A percentile compares a stretch with the other conserved stretches of the same genome.
These are phyloP conservation scores for Drosophila equinoxialis DNA, from an alignment of 1,140 invertebrate species.

Conservation along the genomic window DNA sequence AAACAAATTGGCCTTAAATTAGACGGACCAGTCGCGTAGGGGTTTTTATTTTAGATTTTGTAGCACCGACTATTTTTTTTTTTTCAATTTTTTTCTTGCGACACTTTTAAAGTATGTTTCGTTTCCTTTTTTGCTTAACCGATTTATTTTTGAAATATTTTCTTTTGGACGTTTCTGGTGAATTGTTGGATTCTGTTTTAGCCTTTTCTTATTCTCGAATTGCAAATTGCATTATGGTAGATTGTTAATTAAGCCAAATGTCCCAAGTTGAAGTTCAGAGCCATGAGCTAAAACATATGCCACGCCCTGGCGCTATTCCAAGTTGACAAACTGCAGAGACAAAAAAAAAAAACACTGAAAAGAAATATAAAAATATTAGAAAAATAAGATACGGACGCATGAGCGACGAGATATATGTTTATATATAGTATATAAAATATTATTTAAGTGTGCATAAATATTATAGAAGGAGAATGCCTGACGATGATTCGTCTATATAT, in stretches of 20 bases:
- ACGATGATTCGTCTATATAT: slow-evolving; percentile 46
- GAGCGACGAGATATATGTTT: slow-evolving; percentile 7
- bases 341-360: slow-evolving; percentile 28
- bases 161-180: background rate
- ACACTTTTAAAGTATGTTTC: slow-evolving; percentile 4
- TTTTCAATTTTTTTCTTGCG: slow-evolving; percentile 9
- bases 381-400: background rate
- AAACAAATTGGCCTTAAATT: slow-evolving; percentile 73
- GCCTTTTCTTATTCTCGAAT: slow-evolving; percentile 26
- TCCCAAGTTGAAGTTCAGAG: slow-evolving; percentile 49
- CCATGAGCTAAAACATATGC: slow-evolving; percentile 49
- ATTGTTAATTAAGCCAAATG: slow-evolving; percentile 63
- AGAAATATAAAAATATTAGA: background rate
- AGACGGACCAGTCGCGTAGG: slow-evolving; percentile 56
- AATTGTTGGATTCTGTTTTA: slow-evolving; percentile 20
- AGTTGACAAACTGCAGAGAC: slow-evolving; percentile 68
- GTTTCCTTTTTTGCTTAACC: slow-evolving; percentile 9
- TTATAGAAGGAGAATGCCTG: slow-evolving; percentile 34
- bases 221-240: slow-evolving; percentile 4
- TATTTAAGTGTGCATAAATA: slow-evolving; percentile 64
- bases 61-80: slow-evolving; percentile 20
- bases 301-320: slow-evolving; percentile 71
- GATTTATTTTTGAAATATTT: slow-evolving; percentile 17
- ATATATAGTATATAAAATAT: slow-evolving; percentile 41
- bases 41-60: slow-evolving; percentile 44